phyloP scores from a whole-genome alignment of 2,113 vertebrate species.

The Marcusenius ussheri region DNA sequence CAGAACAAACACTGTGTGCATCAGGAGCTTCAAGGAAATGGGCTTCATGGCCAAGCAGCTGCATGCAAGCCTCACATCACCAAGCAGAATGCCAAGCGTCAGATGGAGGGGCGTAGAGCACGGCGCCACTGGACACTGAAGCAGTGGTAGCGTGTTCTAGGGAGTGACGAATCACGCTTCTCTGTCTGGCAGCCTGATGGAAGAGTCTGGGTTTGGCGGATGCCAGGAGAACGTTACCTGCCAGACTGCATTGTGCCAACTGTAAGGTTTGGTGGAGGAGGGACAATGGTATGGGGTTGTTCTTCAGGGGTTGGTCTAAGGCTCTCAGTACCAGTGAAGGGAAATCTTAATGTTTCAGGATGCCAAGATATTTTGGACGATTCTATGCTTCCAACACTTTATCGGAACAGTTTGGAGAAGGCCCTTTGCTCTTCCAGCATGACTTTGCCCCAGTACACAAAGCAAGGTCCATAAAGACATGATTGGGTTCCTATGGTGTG shows the following conservation, averaged over 20 bases:
- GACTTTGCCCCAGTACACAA: background rate
- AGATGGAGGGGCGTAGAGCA: no score
- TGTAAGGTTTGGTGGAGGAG: background rate
- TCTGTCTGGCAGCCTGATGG: no score
- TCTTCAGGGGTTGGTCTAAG: background rate
- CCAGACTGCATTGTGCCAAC: background rate
- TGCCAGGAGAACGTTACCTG: no score
- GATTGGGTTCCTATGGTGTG: no score
- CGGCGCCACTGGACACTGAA: no score
- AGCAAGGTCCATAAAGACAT: background rate
- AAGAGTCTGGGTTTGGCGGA: no score
- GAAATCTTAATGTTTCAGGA: background rate
- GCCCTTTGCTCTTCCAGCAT: background rate
- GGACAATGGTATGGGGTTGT: background rate
- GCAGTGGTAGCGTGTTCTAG: accelerated
- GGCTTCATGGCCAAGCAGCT: no score
- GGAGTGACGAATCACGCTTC: no score
- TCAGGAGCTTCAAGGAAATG: no score
- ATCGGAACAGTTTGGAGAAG: background rate
- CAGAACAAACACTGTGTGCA: no score
- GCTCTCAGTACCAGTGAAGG: background rate
- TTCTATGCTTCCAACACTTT: background rate
- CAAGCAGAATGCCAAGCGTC: no score
- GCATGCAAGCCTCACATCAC: no score
- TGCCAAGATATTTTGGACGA: background rate